Evolutionary conservation across 2,888 invertebrate species (phyloP).

Genomic region (Sipha maydis): DNA sequence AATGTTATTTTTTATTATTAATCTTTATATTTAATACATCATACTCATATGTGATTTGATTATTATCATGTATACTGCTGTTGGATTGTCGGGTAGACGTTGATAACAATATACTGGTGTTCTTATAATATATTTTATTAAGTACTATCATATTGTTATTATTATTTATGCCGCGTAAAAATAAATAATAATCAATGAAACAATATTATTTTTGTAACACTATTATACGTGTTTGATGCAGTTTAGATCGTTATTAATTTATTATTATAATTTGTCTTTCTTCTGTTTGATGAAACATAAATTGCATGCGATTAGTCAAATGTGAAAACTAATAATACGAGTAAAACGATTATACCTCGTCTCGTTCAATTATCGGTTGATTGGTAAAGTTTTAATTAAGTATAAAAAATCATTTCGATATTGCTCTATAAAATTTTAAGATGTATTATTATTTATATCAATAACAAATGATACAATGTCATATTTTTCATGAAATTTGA

Average conservation of each 20-base stretch:
- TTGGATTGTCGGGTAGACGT: not conserved
- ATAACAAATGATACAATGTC: too few species aligned
- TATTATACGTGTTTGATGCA: not conserved
- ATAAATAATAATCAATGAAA: constrained; percentile 32
- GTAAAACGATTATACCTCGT: constrained; percentile 14
- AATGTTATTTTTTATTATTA: not conserved
- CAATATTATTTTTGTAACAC: not conserved
- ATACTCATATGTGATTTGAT: not conserved
- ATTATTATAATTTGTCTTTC: constrained; percentile 8
- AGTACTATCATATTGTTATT: not conserved
- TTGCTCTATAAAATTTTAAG: not conserved
- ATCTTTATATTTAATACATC: too few species aligned
- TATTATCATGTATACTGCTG: not conserved
- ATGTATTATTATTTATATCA: too few species aligned
- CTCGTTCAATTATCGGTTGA: constrained; percentile 25
- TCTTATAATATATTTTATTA: not conserved
- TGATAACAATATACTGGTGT: not conserved
- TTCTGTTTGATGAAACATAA: constrained; percentile 14
- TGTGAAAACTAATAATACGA: constrained; percentile 23
- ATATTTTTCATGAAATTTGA: too few species aligned
- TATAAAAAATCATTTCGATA: not conserved
- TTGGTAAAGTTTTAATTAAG: constrained; percentile 22
- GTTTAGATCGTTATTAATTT: constrained; percentile 10
- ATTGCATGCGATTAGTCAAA: constrained; percentile 16
- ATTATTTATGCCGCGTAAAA: not conserved